A percentile compares a stretch with the other conserved stretches of the same genome.
Evolutionary conservation across 2,888 invertebrate genomes (phyloP).

Genomic region (Drosophila kokeensis): DNA sequence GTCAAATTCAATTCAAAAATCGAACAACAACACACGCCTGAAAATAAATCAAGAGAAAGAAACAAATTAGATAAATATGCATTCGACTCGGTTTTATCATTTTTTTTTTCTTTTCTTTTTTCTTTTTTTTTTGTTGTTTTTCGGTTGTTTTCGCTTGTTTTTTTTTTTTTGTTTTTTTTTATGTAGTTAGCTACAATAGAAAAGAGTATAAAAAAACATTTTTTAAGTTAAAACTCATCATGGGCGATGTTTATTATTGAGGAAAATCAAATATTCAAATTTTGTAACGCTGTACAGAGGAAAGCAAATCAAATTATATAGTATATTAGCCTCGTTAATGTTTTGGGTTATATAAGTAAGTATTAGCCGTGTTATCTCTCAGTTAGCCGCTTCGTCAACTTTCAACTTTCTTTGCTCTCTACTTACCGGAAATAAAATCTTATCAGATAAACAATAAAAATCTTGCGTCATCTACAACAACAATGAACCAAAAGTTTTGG

Average conservation of each 20-base stretch:
- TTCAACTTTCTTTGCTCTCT: conserved; percentile 33
- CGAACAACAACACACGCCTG: conserved; percentile 79
- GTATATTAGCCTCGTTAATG: conserved; percentile 43
- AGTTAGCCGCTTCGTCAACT: conserved; percentile 10
- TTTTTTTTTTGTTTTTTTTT: conserved; percentile 25
- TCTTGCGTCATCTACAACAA: conserved; percentile 53
- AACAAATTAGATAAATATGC: conserved; percentile 73
- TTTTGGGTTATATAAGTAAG: conserved; percentile 17
- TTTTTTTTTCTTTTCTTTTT: conserved; percentile 13
- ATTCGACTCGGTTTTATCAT: conserved; percentile 28
- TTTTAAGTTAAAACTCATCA: conserved; percentile 60
- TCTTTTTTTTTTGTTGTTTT: conserved; percentile 21
- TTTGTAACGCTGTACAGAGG: conserved; percentile 58
- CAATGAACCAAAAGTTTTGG: conserved; percentile 30
- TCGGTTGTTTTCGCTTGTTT: conserved; percentile 2
- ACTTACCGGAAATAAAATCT: conserved; percentile 68
- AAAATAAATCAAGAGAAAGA: conserved; percentile 77
- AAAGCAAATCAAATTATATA: conserved; percentile 55
- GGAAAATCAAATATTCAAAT: conserved; percentile 53
- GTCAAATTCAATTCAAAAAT: conserved; percentile 76
- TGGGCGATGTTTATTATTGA: conserved; percentile 63
- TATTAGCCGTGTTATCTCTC: conserved; percentile 27
- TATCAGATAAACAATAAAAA: conserved; percentile 57
- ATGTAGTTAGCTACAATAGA: conserved; percentile 55
- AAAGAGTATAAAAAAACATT: conserved; percentile 57